Percentiles rank a stretch among this genome's conserved stretches.
phyloP scores from a whole-genome alignment of 2,888 invertebrate species.

The Chirona hameri region DNA sequence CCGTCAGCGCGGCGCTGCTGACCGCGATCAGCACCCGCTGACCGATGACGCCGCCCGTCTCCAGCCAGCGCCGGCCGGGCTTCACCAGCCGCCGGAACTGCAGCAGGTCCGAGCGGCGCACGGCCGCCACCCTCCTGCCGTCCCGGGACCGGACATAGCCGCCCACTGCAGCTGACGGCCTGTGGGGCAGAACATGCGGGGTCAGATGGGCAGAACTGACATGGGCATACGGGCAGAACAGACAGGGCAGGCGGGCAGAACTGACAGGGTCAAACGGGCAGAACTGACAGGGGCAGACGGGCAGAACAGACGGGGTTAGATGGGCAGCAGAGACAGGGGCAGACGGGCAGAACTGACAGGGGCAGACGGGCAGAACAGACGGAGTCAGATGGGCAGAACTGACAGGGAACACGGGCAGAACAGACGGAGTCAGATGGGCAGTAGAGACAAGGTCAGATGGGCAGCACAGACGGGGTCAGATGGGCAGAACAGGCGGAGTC shows the following conservation, averaged over 20 bases:
- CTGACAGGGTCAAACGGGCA: too few species aligned
- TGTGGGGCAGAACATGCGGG: neutral
- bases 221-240: neutral
- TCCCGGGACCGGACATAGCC: neutral
- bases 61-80: neutral
- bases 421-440: neutral
- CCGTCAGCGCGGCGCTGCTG: constrained; percentile 10
- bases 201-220: neutral
- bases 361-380: too few species aligned
- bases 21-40: neutral
- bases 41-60: neutral
- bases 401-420: too few species aligned
- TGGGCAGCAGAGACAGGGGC: neutral
- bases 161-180: neutral
- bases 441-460: too few species aligned
- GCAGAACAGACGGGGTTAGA: neutral
- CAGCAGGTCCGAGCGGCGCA: neutral
- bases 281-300: neutral
- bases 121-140: neutral
- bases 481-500: too few species aligned
- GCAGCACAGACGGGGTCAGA: too few species aligned
- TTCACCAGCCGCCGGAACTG: neutral
- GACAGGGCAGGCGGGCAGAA: too few species aligned
- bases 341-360: neutral
- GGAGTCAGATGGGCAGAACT: too few species aligned